Evolutionary conservation across 2,797 vertebrate species (phyloP), one percentile per base, ranked within the genome.

Genomic region (Hemibagrus guttatus): DNA sequence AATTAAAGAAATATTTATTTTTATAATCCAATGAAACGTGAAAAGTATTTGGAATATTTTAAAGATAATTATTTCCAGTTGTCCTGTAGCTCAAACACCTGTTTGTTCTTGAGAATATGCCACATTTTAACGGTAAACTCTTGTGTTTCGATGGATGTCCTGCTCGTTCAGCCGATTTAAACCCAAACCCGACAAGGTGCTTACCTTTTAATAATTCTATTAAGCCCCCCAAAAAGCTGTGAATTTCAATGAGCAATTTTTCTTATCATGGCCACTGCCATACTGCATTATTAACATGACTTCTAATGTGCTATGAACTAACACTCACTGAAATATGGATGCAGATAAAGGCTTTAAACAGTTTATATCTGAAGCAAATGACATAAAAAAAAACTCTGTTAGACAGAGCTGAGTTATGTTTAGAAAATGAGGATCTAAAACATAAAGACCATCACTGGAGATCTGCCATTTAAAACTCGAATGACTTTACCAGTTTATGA

Each of bases 391-490:
- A n/a, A n/a, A n/a, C 26, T 68, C 42, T 64, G 26, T 21, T 8
- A 49, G 16, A 49, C 26, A 54, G 11, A 79, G 35, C 59, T 11
- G 35, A 74, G 16, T 63, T 80, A 84, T 39, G n/a, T 87, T 87
- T 63, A 80, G 54, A 39, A 42, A 84, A 35, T 72, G 16, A 54
- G 64, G 28, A 52, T 63, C 19, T 81, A 42, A 71, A 61, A 56
- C 4, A 35, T 59, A 71, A 80, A 84, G 23, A n/a, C 39, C 52
- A 71, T 61, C 13, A 23, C 59, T 84, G 82, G 75, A 84, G n/a
- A 84, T 28, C n/a, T 54, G 76, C 66, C 56, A 84, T 80, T 59
- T 23, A 64, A 54, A 81, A 52, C 75, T 84, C 4, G 13, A 74
- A 9, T 0, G 35, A 12, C 14, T 83, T 75, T 82, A 54, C 14